phyloP scores from a whole-genome alignment of 2,888 invertebrate species.

The Brenthis daphne region DNA sequence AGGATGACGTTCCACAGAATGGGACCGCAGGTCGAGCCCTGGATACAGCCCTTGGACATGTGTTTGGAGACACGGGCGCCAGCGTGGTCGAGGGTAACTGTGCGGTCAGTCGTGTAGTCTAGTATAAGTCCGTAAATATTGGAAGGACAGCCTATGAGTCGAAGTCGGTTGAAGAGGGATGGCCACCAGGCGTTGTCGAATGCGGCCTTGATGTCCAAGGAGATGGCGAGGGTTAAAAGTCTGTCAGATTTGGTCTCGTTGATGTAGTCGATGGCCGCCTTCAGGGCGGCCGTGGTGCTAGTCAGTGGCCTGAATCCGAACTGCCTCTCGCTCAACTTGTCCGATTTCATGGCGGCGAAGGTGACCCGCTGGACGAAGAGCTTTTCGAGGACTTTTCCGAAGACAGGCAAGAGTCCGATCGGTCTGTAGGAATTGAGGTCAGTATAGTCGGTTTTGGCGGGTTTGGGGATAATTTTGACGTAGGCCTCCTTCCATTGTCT shows the following conservation, averaged over 20 bases:
- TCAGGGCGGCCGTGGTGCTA: too few relatives aligned
- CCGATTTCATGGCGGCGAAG: too few relatives aligned
- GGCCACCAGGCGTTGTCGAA: conserved; percentile 30
- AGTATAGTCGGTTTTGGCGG: conserved; percentile 32
- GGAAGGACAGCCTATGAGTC: conserved; percentile 30
- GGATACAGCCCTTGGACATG: conserved; percentile 42
- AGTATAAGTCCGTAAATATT: conserved; percentile 38
- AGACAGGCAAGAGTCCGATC: conserved; percentile 11
- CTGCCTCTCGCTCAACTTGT: too few relatives aligned
- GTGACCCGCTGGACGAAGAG: too few relatives aligned
- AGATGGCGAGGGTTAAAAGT: not conserved
- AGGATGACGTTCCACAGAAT: conserved; percentile 43
- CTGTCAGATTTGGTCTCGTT: too few relatives aligned
- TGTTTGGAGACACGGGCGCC: conserved; percentile 24
- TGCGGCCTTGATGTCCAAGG: not conserved
- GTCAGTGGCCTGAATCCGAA: too few relatives aligned
- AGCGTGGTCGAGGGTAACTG: conserved; percentile 29
- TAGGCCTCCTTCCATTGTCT: conserved; percentile 17
- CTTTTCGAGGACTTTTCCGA: too few relatives aligned
- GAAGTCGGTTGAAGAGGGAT: conserved; percentile 33
- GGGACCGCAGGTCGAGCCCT: conserved; percentile 43
- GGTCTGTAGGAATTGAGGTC: conserved; percentile 39
- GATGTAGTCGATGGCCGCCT: too few relatives aligned
- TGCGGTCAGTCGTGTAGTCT: conserved; percentile 34
- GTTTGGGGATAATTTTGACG: conserved; percentile 45